Conservation (phyloP, 2,113 vertebrate species). For the Sclerurus mexicanus region DNA sequence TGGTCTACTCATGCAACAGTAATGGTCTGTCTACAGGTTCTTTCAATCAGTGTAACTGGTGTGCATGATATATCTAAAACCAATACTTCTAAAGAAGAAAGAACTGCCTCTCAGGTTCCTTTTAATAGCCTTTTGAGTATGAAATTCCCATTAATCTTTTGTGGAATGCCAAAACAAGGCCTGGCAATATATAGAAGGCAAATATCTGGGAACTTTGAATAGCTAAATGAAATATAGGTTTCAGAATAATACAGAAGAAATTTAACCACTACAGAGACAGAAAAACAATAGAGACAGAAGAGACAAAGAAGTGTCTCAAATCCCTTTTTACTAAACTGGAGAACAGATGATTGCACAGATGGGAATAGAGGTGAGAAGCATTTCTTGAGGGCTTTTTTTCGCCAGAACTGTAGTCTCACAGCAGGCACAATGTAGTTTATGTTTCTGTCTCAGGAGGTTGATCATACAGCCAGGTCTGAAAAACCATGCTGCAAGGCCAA, state of each 20-base stretch:
- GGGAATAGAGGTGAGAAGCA: background rate
- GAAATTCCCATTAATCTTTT: background rate
- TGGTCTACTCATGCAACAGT: background rate
- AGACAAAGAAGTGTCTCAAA: background rate
- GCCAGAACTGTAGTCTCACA: background rate
- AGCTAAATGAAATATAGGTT: background rate
- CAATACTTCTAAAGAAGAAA: background rate
- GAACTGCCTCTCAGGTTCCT: background rate
- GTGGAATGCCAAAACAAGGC: background rate
- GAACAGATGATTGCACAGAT: background rate
- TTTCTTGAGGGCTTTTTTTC: background rate
- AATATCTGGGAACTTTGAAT: slow-evolving; percentile 2
- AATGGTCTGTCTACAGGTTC: background rate
- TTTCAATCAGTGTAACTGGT: background rate
- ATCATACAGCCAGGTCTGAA: background rate
- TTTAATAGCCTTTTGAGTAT: background rate
- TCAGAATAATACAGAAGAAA: background rate
- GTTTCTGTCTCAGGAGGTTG: background rate
- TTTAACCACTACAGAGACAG: background rate
- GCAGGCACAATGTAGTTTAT: background rate
- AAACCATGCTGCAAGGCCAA: background rate
- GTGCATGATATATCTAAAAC: background rate
- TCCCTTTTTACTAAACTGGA: background rate
- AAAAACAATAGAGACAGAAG: slow-evolving; percentile 30
- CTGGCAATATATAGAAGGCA: background rate